Evolutionary conservation across 2,113 vertebrate genomes (phyloP), one percentile per base, ranked within the genome.

Genomic region (Apistogramma diplotaenia): DNA sequence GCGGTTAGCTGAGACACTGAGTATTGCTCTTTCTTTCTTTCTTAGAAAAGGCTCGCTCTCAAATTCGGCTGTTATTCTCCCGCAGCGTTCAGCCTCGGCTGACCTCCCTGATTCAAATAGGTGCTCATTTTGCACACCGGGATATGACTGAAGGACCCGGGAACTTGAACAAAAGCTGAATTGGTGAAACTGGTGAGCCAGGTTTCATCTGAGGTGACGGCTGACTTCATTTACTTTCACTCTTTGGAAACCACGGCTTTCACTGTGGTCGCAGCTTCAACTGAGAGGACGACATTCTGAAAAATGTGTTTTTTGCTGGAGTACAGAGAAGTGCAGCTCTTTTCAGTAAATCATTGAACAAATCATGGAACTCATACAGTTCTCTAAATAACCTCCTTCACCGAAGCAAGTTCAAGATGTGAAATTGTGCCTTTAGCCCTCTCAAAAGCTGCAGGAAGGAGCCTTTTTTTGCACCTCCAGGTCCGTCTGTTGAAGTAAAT

Each of bases 61-160:
- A 79, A 29, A 76, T 56, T 49, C 77, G 37, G 4, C 57, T n/a
- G 3, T 79, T 76, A 65, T 65, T 37, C 76, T 54, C 58, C 29
- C 11, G 3, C 40, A 29, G 62, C 25, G 25, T 49, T 70, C 62
- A 0, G 25, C 62, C 62, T 5, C 23, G 3, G 62, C 46, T 70
- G 62, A 70, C 40, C 62, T 13, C 16, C 29, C 40, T n/a, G 40
- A 70, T 70, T 49, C 40, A 1, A 49, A 49, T 29, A 70, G 62
- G 25, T 70, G 40, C 6, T 70, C 62, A 49, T 70, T 70, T 70
- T 70, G 40, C 62, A 49, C 62, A 5, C 62, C 2, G 25, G 62
- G 62, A 49, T n/a, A 70, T 0, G 2, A 49, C 62, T 49, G 62
- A 70, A 70, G 40, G 40, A n/a, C 40, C 0, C 10, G 1, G 40